Conservation (phyloP, 1,140 invertebrate species). For the Propsilocerus akamusi region DNA sequence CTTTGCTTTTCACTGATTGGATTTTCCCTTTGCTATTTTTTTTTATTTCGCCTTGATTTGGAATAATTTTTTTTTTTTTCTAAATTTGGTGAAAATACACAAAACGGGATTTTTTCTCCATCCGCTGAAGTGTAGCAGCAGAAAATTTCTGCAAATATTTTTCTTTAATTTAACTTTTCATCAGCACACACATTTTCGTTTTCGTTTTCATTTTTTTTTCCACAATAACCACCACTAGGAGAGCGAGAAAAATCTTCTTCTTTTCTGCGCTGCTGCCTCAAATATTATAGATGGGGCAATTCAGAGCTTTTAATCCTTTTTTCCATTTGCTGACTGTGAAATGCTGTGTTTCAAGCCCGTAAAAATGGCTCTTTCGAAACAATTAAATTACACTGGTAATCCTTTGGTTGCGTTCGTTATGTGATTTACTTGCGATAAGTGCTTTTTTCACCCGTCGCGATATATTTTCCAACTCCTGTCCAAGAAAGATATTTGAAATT, state of each 20-base stretch:
- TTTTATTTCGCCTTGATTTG: neutral
- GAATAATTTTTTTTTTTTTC: neutral
- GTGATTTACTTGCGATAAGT: neutral
- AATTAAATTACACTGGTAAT: conserved; percentile 3
- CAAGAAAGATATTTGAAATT: neutral
- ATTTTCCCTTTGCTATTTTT: neutral
- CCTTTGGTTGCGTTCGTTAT: neutral
- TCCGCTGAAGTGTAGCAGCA: neutral
- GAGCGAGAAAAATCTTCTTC: neutral
- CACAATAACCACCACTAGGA: neutral
- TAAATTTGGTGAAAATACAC: neutral
- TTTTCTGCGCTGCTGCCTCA: neutral
- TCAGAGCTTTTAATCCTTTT: neutral
- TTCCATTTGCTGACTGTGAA: neutral
- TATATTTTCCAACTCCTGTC: neutral
- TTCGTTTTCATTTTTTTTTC: neutral
- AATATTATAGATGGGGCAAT: neutral
- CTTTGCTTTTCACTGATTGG: conserved; percentile 1
- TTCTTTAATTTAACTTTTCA: no score
- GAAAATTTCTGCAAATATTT: no score
- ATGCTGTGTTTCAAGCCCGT: neutral
- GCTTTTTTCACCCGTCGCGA: neutral
- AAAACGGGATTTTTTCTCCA: neutral
- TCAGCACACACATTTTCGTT: no score
- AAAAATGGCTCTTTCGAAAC: neutral